These are phyloP conservation scores for Drosophila neonasuta DNA, from an alignment of 2,888 invertebrate genomes.

Conservation along the genomic window DNA sequence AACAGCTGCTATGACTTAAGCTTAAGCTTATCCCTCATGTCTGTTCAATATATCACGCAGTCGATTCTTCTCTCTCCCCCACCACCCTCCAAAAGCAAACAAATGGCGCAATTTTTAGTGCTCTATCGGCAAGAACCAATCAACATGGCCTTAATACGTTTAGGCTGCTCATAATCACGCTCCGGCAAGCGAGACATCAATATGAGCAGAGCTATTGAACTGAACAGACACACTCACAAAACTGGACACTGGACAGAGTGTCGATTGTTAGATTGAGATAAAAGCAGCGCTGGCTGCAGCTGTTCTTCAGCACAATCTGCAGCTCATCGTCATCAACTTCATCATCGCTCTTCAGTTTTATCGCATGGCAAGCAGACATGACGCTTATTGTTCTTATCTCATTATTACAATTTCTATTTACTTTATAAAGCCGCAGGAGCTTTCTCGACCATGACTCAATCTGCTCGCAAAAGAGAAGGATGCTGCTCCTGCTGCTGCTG, in stretches of 20 bases:
- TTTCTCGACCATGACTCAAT: slow-evolving; percentile 10
- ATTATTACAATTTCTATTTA: slow-evolving; percentile 74
- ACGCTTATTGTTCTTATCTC: slow-evolving; percentile 73
- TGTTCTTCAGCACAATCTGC: slow-evolving; percentile 15
- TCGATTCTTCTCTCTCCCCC: not conserved
- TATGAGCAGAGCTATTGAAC: slow-evolving; percentile 39
- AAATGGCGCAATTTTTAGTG: slow-evolving; percentile 59
- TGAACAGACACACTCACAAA: slow-evolving; percentile 1
- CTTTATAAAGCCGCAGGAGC: slow-evolving; percentile 38
- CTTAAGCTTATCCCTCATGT: slow-evolving; percentile 56
- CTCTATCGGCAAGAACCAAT: slow-evolving; percentile 50
- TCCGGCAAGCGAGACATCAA: slow-evolving; percentile 58
- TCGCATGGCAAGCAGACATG: slow-evolving; percentile 28
- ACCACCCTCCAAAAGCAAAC: slow-evolving; percentile 40
- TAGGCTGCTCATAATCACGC: slow-evolving; percentile 74
- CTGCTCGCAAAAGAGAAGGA: slow-evolving; percentile 5
- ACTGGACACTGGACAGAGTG: slow-evolving; percentile 20
- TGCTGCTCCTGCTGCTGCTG: not conserved
- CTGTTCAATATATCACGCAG: slow-evolving; percentile 52
- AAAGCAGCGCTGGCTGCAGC: slow-evolving; percentile 6
- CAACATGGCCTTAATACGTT: slow-evolving; percentile 63
- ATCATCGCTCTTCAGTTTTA: slow-evolving; percentile 18
- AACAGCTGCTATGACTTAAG: slow-evolving; percentile 48
- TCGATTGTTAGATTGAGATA: slow-evolving; percentile 14
- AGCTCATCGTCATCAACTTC: slow-evolving; percentile 12